phyloP scores from a whole-genome alignment of 2,888 invertebrate genomes.

The Microplitis manilae region DNA sequence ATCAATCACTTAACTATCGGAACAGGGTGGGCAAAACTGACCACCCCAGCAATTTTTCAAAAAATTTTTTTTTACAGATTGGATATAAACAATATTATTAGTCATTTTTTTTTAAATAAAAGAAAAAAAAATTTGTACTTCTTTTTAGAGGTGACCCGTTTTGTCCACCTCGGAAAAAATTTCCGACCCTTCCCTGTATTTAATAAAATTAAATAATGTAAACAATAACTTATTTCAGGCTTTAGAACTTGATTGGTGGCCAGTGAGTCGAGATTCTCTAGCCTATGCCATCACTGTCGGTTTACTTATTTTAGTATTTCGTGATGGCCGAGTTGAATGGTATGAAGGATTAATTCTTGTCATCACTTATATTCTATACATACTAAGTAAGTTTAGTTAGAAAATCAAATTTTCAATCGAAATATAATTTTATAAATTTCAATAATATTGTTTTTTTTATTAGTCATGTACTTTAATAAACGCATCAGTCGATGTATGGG shows the following conservation, averaged over 20 bases:
- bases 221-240: slow-evolving; percentile 71
- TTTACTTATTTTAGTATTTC: slow-evolving; percentile 79
- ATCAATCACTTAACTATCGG: neutral
- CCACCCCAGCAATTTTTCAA: too few relatives aligned
- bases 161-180: too few relatives aligned
- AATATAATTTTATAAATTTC: neutral
- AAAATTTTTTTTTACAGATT: too few relatives aligned
- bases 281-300: slow-evolving; percentile 83
- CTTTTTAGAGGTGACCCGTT: too few relatives aligned
- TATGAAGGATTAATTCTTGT: slow-evolving; percentile 83
- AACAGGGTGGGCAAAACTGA: too few relatives aligned
- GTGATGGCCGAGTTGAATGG: slow-evolving; percentile 83
- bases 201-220: too few relatives aligned
- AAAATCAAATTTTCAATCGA: slow-evolving; percentile 49
- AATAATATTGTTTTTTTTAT: slow-evolving; percentile 45
- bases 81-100: too few relatives aligned
- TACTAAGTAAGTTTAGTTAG: slow-evolving; percentile 75
- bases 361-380: slow-evolving; percentile 80
- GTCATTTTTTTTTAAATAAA: too few relatives aligned
- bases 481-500: slow-evolving; percentile 74
- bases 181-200: too few relatives aligned
- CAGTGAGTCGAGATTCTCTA: slow-evolving; percentile 82
- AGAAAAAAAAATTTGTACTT: too few relatives aligned
- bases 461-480: slow-evolving; percentile 81
- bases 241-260: slow-evolving; percentile 83